Evolutionary conservation across 2,113 vertebrate species (phyloP).

Genomic region (Ageneiosus marmoratus): DNA sequence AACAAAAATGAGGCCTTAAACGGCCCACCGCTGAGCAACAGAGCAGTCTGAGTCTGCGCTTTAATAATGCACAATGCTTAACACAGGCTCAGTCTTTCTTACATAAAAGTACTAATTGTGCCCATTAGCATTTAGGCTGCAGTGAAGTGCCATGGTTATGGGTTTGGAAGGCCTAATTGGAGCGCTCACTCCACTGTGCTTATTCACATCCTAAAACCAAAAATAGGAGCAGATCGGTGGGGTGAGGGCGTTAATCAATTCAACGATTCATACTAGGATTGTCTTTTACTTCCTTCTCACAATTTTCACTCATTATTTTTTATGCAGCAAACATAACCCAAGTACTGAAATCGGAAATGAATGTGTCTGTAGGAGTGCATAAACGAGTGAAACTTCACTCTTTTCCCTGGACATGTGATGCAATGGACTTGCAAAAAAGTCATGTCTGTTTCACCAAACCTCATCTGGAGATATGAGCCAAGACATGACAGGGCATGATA

Average conservation of each 20-base stretch:
- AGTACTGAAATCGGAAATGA: slow-evolving; percentile 3
- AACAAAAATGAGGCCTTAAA: slow-evolving; percentile 22
- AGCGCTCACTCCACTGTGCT: slow-evolving; percentile 24
- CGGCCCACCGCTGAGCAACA: slow-evolving; percentile 8
- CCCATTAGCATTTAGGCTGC: slow-evolving; percentile 25
- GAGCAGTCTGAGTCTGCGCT: slow-evolving; percentile 1
- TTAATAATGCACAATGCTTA: slow-evolving; percentile 34
- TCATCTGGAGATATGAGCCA: background rate
- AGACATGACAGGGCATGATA: too few relatives aligned
- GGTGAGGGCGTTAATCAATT: slow-evolving; percentile 22
- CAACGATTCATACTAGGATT: background rate
- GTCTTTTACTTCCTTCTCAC: background rate
- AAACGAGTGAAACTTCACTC: background rate
- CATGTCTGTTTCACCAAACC: background rate
- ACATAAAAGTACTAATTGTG: slow-evolving; percentile 44
- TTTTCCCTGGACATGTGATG: slow-evolving; percentile 11
- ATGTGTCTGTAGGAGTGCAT: slow-evolving; percentile 19
- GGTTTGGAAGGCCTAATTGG: slow-evolving; percentile 30
- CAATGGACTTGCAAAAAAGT: slow-evolving; percentile 22
- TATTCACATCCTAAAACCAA: slow-evolving; percentile 12
- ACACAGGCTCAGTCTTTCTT: slow-evolving; percentile 34
- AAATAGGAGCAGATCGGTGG: slow-evolving; percentile 31
- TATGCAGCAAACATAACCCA: background rate
- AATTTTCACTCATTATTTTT: slow-evolving; percentile 1
- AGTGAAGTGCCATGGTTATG: slow-evolving; percentile 26